Conservation (phyloP, 2,797 vertebrate genomes). For the Periparus ater region DNA sequence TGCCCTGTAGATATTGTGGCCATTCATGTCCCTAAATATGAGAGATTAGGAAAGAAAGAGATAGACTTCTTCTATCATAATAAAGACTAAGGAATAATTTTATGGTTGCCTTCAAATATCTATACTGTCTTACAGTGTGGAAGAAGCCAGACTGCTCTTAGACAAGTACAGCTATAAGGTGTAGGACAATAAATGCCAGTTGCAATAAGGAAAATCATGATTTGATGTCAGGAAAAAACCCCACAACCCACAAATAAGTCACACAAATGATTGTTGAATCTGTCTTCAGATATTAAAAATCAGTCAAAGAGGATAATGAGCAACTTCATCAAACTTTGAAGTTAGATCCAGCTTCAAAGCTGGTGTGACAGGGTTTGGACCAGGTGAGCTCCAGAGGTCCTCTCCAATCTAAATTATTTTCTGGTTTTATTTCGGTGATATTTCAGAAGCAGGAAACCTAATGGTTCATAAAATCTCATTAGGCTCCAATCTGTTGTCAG, state of each 20-base stretch:
- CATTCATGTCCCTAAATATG: background rate
- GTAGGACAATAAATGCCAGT: background rate
- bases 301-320: background rate
- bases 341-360: background rate
- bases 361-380: background rate
- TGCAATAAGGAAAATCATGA: background rate
- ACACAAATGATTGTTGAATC: background rate
- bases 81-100: background rate
- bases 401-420: background rate
- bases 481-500: background rate
- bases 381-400: background rate
- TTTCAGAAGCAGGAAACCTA: background rate
- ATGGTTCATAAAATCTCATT: background rate
- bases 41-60: background rate
- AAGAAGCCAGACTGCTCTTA: background rate
- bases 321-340: background rate
- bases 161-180: background rate
- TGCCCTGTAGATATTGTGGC: background rate
- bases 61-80: background rate
- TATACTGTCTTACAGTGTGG: background rate
- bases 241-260: rapidly evolving
- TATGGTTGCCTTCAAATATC: background rate
- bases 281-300: background rate
- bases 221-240: background rate
- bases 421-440: background rate